These are phyloP conservation scores for Aricia agestis DNA, from an alignment of 1,140 invertebrate species.

Conservation along the genomic window DNA sequence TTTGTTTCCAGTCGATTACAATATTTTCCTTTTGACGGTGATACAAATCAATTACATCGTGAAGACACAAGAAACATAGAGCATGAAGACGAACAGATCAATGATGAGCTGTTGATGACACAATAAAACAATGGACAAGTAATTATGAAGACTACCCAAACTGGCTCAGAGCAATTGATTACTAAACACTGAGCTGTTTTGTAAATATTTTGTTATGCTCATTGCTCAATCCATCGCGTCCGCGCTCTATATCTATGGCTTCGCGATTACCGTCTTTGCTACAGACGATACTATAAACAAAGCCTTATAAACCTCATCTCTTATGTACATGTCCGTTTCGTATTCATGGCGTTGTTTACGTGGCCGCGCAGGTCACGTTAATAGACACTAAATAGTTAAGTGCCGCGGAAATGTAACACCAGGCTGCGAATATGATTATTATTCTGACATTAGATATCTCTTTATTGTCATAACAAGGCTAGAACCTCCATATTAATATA, in stretches of 20 bases:
- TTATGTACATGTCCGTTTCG: background rate
- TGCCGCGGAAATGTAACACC: background rate
- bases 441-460: too few species aligned
- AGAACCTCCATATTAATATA: too few species aligned
- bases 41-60: too few species aligned
- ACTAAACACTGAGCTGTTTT: background rate
- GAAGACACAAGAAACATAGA: too few species aligned
- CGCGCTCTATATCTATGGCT: too few species aligned
- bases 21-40: too few species aligned
- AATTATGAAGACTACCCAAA: background rate
- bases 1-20: too few species aligned
- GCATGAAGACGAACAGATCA: too few species aligned
- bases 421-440: too few species aligned
- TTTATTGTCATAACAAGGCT: too few species aligned
- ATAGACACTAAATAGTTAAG: background rate
- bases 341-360: background rate
- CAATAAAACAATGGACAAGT: background rate
- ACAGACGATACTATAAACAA: background rate
- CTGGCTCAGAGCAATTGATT: background rate
- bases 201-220: background rate
- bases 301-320: background rate
- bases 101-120: background rate
- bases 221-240: too few species aligned
- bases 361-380: background rate
- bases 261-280: background rate